Conservation (phyloP, 2,797 vertebrate species). For the Buceros bicornis region DNA sequence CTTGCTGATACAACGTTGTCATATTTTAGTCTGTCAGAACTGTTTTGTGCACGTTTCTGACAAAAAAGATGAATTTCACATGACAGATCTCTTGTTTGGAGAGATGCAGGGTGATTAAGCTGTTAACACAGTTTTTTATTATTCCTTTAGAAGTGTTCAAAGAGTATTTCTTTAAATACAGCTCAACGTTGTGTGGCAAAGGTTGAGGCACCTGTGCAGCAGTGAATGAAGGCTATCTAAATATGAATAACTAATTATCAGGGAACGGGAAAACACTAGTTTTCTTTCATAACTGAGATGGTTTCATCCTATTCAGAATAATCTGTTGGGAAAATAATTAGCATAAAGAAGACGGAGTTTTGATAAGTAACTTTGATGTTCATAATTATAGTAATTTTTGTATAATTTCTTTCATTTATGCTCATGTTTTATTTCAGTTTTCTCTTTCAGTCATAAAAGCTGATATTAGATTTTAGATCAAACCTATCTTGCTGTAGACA, state of each 20-base stretch:
- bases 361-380: conserved; percentile 71
- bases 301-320: conserved; percentile 69
- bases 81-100: conserved; percentile 68
- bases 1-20: conserved; percentile 63
- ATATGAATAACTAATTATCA: conserved; percentile 74
- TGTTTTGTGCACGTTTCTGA: conserved; percentile 45
- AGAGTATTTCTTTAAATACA: conserved; percentile 71
- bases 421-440: conserved; percentile 66
- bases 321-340: conserved; percentile 75
- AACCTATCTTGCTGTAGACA: conserved; percentile 56
- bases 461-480: conserved; percentile 66
- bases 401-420: conserved; percentile 63
- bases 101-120: conserved; percentile 41
- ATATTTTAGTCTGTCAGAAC: conserved; percentile 56
- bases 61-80: conserved; percentile 52
- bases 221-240: conserved; percentile 67
- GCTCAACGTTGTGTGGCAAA: conserved; percentile 58
- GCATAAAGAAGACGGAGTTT: conserved; percentile 77
- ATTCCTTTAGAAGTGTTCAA: conserved; percentile 55
- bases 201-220: conserved; percentile 68
- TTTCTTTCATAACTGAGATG: conserved; percentile 68
- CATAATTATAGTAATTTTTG: conserved; percentile 72
- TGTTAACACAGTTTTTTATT: conserved; percentile 43
- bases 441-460: conserved; percentile 65
- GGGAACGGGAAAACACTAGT: conserved; percentile 62